Evolutionary conservation across 1,140 invertebrate species (phyloP), one percentile per base, ranked within the genome.

Genomic region (Pseudachorutes palmiensis): DNA sequence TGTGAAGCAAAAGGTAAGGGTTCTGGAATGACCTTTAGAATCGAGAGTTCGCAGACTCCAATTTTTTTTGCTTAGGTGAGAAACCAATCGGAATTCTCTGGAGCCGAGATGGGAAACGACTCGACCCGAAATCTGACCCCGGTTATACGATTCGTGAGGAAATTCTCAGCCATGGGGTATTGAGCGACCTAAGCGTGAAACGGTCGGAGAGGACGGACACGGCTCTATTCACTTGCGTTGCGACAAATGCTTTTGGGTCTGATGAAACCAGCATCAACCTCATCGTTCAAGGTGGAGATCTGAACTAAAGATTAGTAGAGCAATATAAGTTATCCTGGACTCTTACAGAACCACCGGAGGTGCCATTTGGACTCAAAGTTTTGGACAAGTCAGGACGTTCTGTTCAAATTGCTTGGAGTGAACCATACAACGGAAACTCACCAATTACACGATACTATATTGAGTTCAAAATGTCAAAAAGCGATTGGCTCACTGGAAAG

Each of bases 211-310:
- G 92, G 76, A 86, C 85, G 57, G 94, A 98, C 77, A 94, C 94
- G 0, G 93, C 92, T 19, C 80, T 95, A 1, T 97, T 96, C 77
- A 95, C 92, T 30, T 98, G 95, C 76, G 88, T 92, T 3, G 94
- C 93, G 0, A 92, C 91, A 2, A 98, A 98, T 80, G 88, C 90
- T 26, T 94, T 96, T 78, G 94, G 94, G 24, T 92, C 89, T 72
- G 94, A 97, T 77, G 92, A 96, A 74, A 94, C 93, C 19, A 94
- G 90, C 76, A 94, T 96, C 76, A 93, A 94, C 76, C 87, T 97
- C 81, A 94, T 95, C 75, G 89, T 97, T 68, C 93, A 96, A 87
- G 89, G 89, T 90, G 78, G 70, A 74, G 57, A 62, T 36, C 62
- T 67, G 62, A 36, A 41, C n/a, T 63, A 26, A 26, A 41, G 28